Percentiles rank a stretch among this genome's conserved stretches.
Conservation (phyloP, 2,113 vertebrate species). For the Piliocolobus tephrosceles region DNA sequence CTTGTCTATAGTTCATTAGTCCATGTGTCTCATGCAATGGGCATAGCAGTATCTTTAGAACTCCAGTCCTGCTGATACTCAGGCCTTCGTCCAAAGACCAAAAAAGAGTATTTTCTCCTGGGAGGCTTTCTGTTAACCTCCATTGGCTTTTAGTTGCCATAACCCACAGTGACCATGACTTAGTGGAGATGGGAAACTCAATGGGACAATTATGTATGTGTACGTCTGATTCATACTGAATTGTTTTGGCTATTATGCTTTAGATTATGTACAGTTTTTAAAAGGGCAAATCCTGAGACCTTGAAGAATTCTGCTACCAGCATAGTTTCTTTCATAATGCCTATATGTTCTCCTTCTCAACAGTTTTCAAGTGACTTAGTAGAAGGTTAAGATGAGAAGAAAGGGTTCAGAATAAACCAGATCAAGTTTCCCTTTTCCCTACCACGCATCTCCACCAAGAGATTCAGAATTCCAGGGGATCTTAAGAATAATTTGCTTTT, state of each 20-base stretch:
- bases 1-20: neutral
- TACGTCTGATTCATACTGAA: neutral
- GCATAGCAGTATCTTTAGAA: neutral
- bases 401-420: neutral
- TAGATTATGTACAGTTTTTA: neutral
- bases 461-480: neutral
- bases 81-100: neutral
- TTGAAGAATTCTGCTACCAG: neutral
- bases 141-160: neutral
- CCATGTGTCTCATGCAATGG: neutral
- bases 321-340: neutral
- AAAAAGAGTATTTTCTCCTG: neutral
- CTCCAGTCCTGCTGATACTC: neutral
- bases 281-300: neutral
- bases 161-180: neutral
- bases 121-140: neutral
- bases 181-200: neutral
- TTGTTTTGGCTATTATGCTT: neutral
- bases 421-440: neutral
- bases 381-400: neutral
- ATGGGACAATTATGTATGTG: neutral
- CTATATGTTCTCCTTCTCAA: neutral
- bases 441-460: neutral
- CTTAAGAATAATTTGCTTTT: neutral
- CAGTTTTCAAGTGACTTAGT: neutral